phyloP scores from a whole-genome alignment of 2,888 invertebrate species.

The Drosophila robusta region DNA sequence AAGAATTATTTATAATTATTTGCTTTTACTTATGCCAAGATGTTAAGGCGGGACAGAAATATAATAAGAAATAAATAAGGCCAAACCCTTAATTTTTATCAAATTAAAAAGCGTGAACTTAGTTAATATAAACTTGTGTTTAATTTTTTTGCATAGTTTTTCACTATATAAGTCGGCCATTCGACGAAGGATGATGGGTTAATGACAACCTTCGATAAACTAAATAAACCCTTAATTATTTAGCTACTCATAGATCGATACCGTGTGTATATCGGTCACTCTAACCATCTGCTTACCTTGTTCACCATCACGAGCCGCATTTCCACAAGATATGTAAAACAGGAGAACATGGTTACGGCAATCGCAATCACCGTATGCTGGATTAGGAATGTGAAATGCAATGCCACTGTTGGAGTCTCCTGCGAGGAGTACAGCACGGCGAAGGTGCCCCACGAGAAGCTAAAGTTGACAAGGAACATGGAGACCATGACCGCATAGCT shows the following conservation, averaged over 20 bases:
- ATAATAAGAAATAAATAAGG: no score
- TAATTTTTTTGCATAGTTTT: no score
- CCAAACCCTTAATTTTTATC: no score
- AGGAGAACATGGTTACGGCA: constrained; percentile 74
- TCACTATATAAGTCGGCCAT: no score
- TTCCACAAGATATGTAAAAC: constrained; percentile 77
- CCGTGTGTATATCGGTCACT: not conserved
- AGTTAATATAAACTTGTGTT: no score
- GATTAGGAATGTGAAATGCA: constrained; percentile 82
- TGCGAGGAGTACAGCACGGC: constrained; percentile 70
- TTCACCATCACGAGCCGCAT: constrained; percentile 82
- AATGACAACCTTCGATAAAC: no score
- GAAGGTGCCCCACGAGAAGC: constrained; percentile 79
- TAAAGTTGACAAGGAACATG: constrained; percentile 68
- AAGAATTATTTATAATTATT: no score
- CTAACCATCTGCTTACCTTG: constrained; percentile 67
- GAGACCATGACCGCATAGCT: constrained; percentile 73
- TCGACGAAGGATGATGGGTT: no score
- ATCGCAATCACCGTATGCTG: constrained; percentile 82
- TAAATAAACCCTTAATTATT: not conserved
- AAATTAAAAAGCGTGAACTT: no score
- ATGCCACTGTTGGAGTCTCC: constrained; percentile 69
- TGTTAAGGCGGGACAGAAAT: no score
- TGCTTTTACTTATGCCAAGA: no score
- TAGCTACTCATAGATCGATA: not conserved